Evolutionary conservation across 2,113 vertebrate species (phyloP), one percentile per base, ranked within the genome.

Genomic region (Microcebus murinus): DNA sequence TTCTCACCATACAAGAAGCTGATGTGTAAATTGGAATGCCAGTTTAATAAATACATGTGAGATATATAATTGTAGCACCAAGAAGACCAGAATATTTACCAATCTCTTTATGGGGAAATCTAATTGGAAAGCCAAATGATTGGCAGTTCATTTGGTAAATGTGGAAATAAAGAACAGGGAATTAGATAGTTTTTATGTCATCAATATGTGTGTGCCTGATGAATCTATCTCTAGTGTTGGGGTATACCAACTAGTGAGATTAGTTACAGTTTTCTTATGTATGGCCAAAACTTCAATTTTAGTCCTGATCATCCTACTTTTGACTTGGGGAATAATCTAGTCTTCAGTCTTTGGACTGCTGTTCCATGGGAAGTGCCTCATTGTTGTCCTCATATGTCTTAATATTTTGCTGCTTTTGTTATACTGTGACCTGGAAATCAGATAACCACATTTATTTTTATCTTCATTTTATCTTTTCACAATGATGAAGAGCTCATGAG

Each of bases 31-130:
- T 31, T 84, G 71, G 57, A 95, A 83, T 63, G 25, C 12, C 42
- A 83, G 8, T 23, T 82, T 82, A 70, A 23, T 84, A 55, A 88
- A 71, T 87, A 39, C 36, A 63, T 55, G 5, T 82, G 42, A 87
- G 61, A n/a, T n/a, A 71, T 9, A 23, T 55, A n/a, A 3, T 88
- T 82, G 27, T 29, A 83, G 92, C 29, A 52, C 7, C 8, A 68
- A 76, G 57, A 94, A 79, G 42, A 90, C 84, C 39, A 87, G 76
- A 87, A 20, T 89, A 76, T 88, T 96, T 84, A 17, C 71, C 88
- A 31, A 59, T 76, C 34, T 48, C 2, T 80, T 88, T 71, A 42
- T 63, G 83, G 90, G 84, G 15, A 52, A 81, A 39, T 94, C 61
- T 89, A 48, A 68, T 48, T 84, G 50, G 65, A 87, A 85, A 87